Evolutionary conservation across 2,113 vertebrate species (phyloP).

Genomic region (Phyllostomus discolor): DNA sequence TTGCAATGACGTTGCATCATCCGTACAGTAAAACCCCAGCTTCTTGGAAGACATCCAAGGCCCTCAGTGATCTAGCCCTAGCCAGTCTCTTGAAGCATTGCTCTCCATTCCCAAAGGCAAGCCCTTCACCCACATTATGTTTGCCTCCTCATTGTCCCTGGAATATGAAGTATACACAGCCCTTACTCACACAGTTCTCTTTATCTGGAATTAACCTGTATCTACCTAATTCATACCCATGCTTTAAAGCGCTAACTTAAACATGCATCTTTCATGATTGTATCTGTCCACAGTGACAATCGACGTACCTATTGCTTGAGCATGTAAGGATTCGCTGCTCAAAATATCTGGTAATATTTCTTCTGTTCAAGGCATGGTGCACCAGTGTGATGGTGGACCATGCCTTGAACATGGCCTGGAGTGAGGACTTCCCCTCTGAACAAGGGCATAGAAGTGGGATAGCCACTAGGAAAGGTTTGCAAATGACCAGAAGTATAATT

Average conservation of each 20-base stretch:
- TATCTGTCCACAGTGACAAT: neutral
- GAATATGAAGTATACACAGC: neutral
- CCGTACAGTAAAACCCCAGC: neutral
- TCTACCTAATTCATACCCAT: neutral
- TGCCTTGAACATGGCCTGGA: neutral
- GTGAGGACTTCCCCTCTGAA: neutral
- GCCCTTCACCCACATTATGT: neutral
- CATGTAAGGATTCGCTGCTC: neutral
- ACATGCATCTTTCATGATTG: neutral
- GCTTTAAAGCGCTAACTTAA: neutral
- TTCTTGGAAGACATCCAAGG: neutral
- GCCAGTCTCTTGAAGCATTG: neutral
- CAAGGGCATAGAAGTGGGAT: neutral
- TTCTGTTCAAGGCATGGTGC: neutral
- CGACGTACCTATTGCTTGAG: neutral
- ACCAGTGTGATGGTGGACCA: neutral
- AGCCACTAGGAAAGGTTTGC: neutral
- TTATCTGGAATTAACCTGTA: neutral
- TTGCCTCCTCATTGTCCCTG: neutral
- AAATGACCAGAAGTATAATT: neutral
- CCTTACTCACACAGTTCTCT: neutral
- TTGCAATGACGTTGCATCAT: neutral
- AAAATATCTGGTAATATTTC: neutral
- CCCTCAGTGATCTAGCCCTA: neutral
- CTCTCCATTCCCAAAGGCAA: neutral